Percentiles rank a stretch among this genome's conserved stretches.
Evolutionary conservation across 2,113 vertebrate genomes (phyloP).

Genomic region (Tonatia bakeri): DNA sequence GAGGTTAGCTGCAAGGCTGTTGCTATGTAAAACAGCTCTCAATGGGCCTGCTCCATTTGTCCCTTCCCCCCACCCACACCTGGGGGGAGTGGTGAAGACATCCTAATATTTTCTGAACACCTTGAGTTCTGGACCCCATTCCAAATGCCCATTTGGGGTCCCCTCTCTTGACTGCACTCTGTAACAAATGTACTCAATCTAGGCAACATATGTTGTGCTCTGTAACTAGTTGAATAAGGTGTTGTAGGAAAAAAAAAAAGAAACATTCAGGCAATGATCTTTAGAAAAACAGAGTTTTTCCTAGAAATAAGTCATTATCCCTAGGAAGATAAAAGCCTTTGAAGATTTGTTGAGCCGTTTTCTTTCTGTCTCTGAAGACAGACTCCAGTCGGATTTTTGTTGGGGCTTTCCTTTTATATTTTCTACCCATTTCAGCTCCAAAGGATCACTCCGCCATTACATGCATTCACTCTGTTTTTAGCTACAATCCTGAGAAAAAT

Average conservation of each 20-base stretch:
- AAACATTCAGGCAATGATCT: background rate
- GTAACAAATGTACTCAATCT: background rate
- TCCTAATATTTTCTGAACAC: too few relatives aligned
- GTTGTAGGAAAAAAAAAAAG: background rate
- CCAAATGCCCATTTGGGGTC: too few relatives aligned
- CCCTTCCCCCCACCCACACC: too few relatives aligned
- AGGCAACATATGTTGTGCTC: background rate
- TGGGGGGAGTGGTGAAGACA: too few relatives aligned
- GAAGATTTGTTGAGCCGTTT: background rate
- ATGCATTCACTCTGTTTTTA: conserved; percentile 52
- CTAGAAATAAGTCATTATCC: background rate
- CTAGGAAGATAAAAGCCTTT: conserved; percentile 17
- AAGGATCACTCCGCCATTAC: background rate
- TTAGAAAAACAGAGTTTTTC: background rate
- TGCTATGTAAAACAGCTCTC: too few relatives aligned
- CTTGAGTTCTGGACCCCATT: too few relatives aligned
- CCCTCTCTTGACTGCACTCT: too few relatives aligned
- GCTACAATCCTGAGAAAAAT: conserved; percentile 56
- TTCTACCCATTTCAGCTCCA: background rate
- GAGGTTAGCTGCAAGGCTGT: too few relatives aligned
- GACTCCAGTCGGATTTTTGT: background rate
- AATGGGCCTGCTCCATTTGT: too few relatives aligned
- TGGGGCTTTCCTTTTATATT: background rate
- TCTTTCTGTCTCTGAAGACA: background rate
- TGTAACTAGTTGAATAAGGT: background rate